These are phyloP conservation scores for Tetrax tetrax DNA, from an alignment of 2,113 vertebrate species.

Conservation along the genomic window DNA sequence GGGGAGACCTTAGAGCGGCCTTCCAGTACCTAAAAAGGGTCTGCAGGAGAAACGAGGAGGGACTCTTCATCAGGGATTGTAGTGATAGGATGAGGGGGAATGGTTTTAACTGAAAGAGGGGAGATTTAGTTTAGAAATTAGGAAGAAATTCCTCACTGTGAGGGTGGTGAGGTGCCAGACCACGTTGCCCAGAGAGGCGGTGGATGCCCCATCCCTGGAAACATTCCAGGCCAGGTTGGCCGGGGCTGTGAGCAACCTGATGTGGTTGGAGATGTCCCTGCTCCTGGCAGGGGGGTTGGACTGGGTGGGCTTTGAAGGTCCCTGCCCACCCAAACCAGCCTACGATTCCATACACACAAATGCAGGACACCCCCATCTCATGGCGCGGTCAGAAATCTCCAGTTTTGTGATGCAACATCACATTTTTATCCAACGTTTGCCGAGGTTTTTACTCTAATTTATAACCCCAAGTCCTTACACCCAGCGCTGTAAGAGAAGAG, in stretches of 20 bases:
- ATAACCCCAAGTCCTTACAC: background rate
- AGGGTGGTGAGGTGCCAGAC: no score
- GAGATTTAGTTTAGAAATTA: background rate
- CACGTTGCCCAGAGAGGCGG: no score
- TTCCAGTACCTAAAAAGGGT: background rate
- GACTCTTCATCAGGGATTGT: background rate
- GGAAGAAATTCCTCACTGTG: no score
- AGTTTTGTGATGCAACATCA: accelerated
- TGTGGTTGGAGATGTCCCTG: no score
- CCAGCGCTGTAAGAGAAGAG: background rate
- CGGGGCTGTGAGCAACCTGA: background rate
- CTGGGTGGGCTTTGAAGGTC: no score
- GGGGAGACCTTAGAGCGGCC: background rate
- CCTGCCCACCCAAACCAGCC: background rate
- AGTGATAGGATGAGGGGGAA: background rate
- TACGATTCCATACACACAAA: background rate
- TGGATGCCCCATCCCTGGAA: background rate
- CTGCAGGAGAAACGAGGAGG: background rate
- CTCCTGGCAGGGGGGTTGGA: no score
- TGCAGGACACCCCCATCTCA: background rate
- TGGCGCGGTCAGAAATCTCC: accelerated
- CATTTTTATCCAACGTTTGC: background rate
- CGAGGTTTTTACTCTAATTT: background rate
- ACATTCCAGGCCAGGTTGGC: background rate
- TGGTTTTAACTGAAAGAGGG: background rate